Evolutionary conservation across 2,113 vertebrate species (phyloP).

Genomic region (Potamarius usumacintae): DNA sequence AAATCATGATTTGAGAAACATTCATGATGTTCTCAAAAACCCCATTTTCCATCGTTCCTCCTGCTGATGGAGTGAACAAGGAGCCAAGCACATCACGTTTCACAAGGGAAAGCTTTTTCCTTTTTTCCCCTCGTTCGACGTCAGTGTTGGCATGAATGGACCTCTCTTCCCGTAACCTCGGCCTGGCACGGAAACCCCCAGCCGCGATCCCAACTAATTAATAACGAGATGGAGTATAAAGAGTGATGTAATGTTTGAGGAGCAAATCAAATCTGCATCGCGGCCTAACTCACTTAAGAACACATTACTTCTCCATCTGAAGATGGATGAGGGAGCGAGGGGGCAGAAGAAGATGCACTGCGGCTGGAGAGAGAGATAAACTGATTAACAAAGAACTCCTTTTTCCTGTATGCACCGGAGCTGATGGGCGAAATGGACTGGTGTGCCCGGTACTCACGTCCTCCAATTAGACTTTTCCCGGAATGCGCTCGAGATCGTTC

Average conservation of each 20-base stretch:
- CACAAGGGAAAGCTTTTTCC: constrained; percentile 7
- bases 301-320: constrained; percentile 61
- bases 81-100: not conserved
- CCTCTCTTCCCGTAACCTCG: constrained; percentile 48
- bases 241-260: constrained; percentile 64
- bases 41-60: not conserved
- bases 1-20: not conserved
- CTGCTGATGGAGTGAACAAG: not conserved
- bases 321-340: constrained; percentile 49
- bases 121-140: not conserved
- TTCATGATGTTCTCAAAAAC: not conserved
- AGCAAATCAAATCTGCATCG: constrained; percentile 56
- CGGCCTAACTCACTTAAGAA: constrained; percentile 61
- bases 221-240: constrained; percentile 57
- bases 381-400: constrained; percentile 70
- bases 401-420: constrained; percentile 71
- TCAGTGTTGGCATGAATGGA: constrained; percentile 25
- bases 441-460: constrained; percentile 68
- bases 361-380: constrained; percentile 63
- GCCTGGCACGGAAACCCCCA: constrained; percentile 25
- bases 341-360: constrained; percentile 50
- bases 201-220: constrained; percentile 57
- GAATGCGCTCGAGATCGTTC: constrained; percentile 75
- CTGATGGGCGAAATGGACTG: constrained; percentile 60
- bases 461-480: constrained; percentile 71